Percentiles rank a stretch among this genome's conserved stretches.
These are phyloP conservation scores for Pantherophis vulpinus DNA, from an alignment of 2,797 vertebrate species.

Conservation along the genomic window DNA sequence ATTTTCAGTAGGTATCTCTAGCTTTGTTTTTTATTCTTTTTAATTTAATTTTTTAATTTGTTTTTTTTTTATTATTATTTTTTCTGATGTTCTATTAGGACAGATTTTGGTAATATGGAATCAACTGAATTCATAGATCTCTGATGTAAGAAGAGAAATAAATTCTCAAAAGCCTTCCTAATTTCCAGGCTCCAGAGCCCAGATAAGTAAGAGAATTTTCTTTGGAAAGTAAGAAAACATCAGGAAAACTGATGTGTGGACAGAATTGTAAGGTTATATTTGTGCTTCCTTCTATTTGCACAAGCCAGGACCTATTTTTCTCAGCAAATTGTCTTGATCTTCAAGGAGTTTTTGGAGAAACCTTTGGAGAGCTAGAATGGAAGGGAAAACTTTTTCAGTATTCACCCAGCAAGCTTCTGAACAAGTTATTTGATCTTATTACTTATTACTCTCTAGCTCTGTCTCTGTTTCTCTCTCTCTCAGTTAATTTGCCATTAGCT, in stretches of 20 bases:
- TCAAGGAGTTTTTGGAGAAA: background rate
- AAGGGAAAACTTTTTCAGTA: background rate
- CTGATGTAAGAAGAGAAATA: background rate
- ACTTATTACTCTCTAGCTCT: background rate
- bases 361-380: background rate
- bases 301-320: background rate
- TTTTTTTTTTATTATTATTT: background rate
- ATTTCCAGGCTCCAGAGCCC: background rate
- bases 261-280: background rate
- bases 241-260: background rate
- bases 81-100: background rate
- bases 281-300: background rate
- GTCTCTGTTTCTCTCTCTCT: background rate
- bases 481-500: background rate
- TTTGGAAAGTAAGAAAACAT: background rate
- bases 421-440: background rate
- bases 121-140: background rate
- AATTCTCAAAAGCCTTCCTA: background rate
- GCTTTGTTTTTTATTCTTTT: background rate
- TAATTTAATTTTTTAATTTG: too few species aligned
- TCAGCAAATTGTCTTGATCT: background rate
- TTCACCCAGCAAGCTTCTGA: background rate
- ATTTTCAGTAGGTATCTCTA: background rate
- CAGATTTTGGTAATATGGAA: background rate
- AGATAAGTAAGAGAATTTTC: background rate